Evolutionary conservation across 2,888 invertebrate genomes (phyloP), one percentile per base, ranked within the genome.

Genomic region (Eupithecia centaureata): DNA sequence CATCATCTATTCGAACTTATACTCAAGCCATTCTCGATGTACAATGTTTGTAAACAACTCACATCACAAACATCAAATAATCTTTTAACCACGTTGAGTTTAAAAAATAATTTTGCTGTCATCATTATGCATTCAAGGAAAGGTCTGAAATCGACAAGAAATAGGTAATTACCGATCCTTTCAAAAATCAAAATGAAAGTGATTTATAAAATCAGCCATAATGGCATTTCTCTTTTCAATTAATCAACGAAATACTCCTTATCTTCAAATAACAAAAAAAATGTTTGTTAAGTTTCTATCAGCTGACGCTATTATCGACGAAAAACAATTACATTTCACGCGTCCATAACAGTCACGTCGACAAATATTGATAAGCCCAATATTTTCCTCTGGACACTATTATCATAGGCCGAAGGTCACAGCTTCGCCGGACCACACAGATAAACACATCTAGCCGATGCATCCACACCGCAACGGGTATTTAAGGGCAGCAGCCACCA

Each of bases 381-480:
- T 87, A 88, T 89, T 90, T 87, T 90, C 83, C 82, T 73, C 67
- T 72, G 75, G 76, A 78, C 79, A 80, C 84, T 90, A 90, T 84
- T 86, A 71, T 69, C 56, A 42, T 71, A 78, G 89, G 86, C 86
- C 90, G 85, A 91, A 92, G 92, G 89, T 84, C 88, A 81, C 80
- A 75, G 79, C 66, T 66, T 38, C 10, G 57, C 78, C 80, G 79
- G 86, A 85, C 83, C 84, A 86, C 86, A 86, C 84, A 81, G 79
- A 82, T 84, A 83, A 77, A 81, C 77, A 79, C 77, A 47, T 76
- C 75, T 51, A 66, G 61, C 72, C 75, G 78, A 75, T 83, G 81
- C 82, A 85, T 76, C 72, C 68, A 2, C 76, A 80, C 79, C 79
- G 73, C 77, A 77, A 76, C 70, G 74, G 75, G 82, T 88, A 90